Evolutionary conservation across 2,888 invertebrate species (phyloP).

Genomic region (Lapara coniferarum): DNA sequence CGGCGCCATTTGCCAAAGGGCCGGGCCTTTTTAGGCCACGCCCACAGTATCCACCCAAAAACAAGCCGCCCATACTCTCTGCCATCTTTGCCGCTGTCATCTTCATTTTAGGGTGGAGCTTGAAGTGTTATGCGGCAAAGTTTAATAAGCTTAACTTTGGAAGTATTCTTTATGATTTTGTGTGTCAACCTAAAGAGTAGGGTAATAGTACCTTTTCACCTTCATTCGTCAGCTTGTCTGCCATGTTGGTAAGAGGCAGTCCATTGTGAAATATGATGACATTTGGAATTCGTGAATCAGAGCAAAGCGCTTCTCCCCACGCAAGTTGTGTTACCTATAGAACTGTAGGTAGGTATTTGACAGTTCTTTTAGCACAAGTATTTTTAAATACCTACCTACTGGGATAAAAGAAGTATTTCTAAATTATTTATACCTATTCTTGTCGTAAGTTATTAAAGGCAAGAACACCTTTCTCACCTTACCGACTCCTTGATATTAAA

Average conservation of each 20-base stretch:
- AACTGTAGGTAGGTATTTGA: background rate
- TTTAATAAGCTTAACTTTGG: slow-evolving; percentile 33
- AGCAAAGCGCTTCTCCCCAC: background rate
- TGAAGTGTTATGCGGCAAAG: slow-evolving; percentile 49
- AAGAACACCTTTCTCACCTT: too few relatives aligned
- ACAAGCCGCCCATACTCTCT: slow-evolving; percentile 58
- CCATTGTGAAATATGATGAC: slow-evolving; percentile 3
- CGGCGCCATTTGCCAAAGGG: slow-evolving; percentile 81
- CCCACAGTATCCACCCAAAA: slow-evolving; percentile 61
- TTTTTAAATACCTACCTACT: too few relatives aligned
- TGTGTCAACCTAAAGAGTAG: slow-evolving; percentile 2
- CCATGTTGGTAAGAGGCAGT: slow-evolving; percentile 5
- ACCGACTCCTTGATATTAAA: too few relatives aligned
- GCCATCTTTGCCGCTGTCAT: slow-evolving; percentile 68
- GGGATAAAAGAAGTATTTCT: too few relatives aligned
- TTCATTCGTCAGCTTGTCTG: slow-evolving; percentile 1
- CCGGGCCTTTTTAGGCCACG: slow-evolving; percentile 61
- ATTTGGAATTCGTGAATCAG: background rate
- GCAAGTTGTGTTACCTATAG: background rate
- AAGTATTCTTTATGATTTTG: slow-evolving; percentile 18
- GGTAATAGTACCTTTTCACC: background rate
- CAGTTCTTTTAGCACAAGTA: background rate
- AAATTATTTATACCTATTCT: too few relatives aligned
- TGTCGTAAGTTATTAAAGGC: too few relatives aligned
- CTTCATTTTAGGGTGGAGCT: slow-evolving; percentile 57